Evolutionary conservation across 2,113 vertebrate species (phyloP).

Genomic region (Carlito syrichta): DNA sequence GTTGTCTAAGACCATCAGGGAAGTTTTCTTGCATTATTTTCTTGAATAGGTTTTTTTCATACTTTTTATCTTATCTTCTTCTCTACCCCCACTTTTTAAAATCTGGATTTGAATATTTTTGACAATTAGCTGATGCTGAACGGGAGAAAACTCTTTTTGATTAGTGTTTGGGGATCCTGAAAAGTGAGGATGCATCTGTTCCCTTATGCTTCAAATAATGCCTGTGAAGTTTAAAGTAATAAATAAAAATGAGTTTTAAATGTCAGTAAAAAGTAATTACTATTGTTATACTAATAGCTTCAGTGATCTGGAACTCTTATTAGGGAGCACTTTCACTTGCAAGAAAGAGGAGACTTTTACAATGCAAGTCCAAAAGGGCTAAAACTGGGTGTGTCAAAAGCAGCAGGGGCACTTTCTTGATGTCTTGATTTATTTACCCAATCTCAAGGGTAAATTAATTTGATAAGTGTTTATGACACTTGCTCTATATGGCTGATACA

Average conservation of each 20-base stretch:
- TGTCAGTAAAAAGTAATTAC: background rate
- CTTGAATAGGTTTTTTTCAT: too few species aligned
- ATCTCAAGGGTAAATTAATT: background rate
- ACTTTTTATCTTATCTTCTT: too few species aligned
- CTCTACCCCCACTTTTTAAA: too few species aligned
- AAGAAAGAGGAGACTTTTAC: background rate
- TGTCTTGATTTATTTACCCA: background rate
- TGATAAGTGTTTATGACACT: background rate
- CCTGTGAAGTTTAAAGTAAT: background rate
- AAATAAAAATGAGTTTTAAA: background rate
- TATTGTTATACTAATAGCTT: background rate
- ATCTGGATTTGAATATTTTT: slow-evolving; percentile 9
- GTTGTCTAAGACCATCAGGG: too few species aligned
- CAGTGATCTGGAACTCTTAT: background rate
- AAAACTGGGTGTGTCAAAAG: background rate
- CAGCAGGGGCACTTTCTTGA: background rate
- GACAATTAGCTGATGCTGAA: background rate
- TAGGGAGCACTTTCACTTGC: background rate
- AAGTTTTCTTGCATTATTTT: too few species aligned
- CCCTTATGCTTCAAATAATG: background rate
- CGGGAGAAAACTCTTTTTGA: background rate
- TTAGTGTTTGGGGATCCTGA: background rate
- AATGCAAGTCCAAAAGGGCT: background rate
- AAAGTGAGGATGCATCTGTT: background rate
- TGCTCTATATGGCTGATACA: background rate